phyloP scores from a whole-genome alignment of 1,140 invertebrate genomes.

The Drosophila dunni region DNA sequence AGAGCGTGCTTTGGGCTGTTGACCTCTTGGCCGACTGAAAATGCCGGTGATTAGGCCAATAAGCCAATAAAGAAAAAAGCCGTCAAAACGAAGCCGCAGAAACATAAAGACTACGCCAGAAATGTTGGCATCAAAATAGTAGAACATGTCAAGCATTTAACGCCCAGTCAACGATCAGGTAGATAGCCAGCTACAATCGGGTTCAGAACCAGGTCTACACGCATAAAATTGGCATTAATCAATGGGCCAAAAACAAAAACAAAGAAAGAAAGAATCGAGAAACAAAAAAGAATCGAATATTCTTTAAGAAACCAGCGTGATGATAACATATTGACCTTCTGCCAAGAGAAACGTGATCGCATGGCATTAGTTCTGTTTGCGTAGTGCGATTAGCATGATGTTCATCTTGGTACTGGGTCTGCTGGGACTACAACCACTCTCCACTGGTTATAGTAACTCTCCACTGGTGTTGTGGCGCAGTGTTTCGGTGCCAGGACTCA shows the following conservation, averaged over 20 bases:
- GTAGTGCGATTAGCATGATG: constrained; percentile 34
- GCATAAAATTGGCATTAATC: constrained; percentile 76
- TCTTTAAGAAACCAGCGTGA: background rate
- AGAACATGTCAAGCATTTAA: constrained; percentile 38
- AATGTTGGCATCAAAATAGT: constrained; percentile 18
- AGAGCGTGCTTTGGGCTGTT: constrained; percentile 41
- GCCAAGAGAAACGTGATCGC: constrained; percentile 5
- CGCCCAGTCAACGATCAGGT: constrained; percentile 30
- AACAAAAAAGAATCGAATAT: background rate
- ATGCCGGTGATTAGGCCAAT: constrained; percentile 13
- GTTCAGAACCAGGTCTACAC: constrained; percentile 38
- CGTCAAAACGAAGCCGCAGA: background rate
- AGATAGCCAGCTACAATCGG: constrained; percentile 1
- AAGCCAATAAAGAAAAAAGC: background rate
- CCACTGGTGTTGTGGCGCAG: constrained; percentile 64
- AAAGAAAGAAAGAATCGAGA: background rate
- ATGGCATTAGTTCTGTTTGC: constrained; percentile 40
- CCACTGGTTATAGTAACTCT: background rate
- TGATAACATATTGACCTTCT: constrained; percentile 43
- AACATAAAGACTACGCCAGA: background rate
- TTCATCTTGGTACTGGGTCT: background rate
- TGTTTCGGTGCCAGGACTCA: constrained; percentile 53
- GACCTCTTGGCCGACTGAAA: constrained; percentile 39
- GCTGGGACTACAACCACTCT: background rate
- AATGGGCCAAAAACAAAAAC: constrained; percentile 26